Conservation (phyloP, 2,797 vertebrate species). For the Phataginus tricuspis region DNA sequence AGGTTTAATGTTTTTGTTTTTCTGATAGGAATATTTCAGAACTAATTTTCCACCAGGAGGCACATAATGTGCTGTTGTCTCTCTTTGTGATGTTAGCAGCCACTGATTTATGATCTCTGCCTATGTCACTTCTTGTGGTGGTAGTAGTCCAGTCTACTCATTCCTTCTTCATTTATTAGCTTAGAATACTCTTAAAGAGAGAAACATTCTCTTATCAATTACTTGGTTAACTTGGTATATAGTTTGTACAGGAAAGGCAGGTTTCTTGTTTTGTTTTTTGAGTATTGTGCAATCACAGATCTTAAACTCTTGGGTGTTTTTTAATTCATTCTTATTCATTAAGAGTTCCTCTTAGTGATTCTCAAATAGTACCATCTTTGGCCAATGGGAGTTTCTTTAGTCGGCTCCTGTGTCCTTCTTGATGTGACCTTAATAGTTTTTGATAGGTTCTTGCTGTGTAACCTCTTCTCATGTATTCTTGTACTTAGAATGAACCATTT, state of each 20-base stretch:
- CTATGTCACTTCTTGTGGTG: neutral
- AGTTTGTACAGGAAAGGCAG: neutral
- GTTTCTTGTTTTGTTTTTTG: neutral
- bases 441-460: neutral
- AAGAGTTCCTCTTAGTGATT: neutral
- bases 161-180: neutral
- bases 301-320: conserved; percentile 12
- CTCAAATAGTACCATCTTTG: neutral
- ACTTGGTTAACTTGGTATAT: neutral
- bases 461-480: neutral
- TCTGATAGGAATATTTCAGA: conserved; percentile 11
- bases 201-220: neutral
- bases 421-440: neutral
- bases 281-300: neutral
- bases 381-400: neutral
- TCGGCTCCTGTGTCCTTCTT: neutral
- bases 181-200: neutral
- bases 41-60: neutral
- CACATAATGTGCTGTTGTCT: neutral
- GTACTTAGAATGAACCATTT: neutral
- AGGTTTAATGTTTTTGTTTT: neutral
- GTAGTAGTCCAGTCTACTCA: neutral
- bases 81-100: neutral
- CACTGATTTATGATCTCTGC: neutral
- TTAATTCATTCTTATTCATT: neutral